These are phyloP conservation scores for Colletes gigas DNA, from an alignment of 1,140 invertebrate species.

Conservation along the genomic window DNA sequence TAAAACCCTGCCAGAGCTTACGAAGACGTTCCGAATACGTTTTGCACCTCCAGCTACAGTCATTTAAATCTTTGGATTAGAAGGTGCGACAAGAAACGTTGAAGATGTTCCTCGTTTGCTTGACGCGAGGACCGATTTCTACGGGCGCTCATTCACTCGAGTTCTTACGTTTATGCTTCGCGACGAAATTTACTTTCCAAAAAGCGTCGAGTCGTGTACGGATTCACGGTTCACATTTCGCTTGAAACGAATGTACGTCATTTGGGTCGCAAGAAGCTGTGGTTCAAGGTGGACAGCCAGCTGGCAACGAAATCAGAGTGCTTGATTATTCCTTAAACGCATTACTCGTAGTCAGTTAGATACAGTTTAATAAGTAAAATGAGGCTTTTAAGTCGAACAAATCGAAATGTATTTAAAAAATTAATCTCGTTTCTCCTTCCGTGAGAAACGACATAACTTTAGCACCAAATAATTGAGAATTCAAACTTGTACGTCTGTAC, in stretches of 20 bases:
- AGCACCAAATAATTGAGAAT: too few relatives aligned
- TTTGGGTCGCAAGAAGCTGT: constrained; percentile 12
- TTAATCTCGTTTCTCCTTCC: too few relatives aligned
- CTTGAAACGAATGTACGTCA: constrained; percentile 40
- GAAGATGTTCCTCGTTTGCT: constrained; percentile 12
- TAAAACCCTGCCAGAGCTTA: background rate
- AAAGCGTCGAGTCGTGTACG: constrained; percentile 29
- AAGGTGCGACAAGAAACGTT: constrained; percentile 19
- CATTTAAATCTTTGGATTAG: constrained; percentile 45
- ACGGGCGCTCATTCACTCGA: constrained; percentile 34
- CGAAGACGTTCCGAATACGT: constrained; percentile 8
- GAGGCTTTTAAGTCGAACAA: too few relatives aligned
- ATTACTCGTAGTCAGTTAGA: too few relatives aligned
- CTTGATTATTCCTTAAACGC: background rate
- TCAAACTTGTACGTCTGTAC: too few relatives aligned
- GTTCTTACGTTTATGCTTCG: constrained; percentile 1
- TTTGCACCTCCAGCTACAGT: background rate
- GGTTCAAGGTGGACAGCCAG: constrained; percentile 22
- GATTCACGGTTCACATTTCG: constrained; percentile 18
- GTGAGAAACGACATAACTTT: too few relatives aligned
- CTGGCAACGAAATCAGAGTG: background rate
- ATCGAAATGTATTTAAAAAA: too few relatives aligned
- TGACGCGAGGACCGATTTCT: constrained; percentile 8
- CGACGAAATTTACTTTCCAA: constrained; percentile 45
- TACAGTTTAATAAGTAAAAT: too few relatives aligned